Conservation (phyloP, 2,797 vertebrate species). For the Schizothorax lantsangensis region DNA sequence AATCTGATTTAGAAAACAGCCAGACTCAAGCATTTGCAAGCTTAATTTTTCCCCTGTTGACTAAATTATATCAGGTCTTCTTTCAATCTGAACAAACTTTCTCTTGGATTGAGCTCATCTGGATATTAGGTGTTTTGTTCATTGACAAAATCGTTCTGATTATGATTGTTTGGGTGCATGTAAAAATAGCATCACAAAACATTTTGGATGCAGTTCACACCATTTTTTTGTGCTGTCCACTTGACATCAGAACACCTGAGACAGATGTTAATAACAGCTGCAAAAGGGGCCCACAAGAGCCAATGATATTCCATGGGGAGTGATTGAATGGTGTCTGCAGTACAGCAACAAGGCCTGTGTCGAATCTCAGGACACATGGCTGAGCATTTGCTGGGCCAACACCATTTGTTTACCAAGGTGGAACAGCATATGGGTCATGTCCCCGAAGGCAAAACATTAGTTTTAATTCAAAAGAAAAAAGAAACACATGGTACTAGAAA, state of each 20-base stretch:
- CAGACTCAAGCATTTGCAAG: too few species aligned
- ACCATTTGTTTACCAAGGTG: slow-evolving; percentile 32
- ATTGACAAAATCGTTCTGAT: too few species aligned
- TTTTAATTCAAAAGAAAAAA: slow-evolving; percentile 37
- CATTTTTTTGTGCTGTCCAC: neutral
- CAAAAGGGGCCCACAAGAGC: neutral
- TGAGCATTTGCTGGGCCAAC: slow-evolving; percentile 25
- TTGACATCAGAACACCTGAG: neutral
- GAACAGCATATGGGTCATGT: slow-evolving; percentile 48
- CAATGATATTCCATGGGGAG: neutral
- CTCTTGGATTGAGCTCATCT: neutral
- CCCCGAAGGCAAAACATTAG: slow-evolving; percentile 28
- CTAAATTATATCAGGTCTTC: too few species aligned
- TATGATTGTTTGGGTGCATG: neutral
- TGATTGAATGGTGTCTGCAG: neutral
- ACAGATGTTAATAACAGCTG: neutral
- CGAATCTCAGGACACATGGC: slow-evolving; percentile 33
- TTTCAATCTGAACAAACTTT: neutral
- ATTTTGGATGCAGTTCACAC: neutral
- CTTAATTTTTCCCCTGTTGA: too few species aligned
- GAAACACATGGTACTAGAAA: neutral
- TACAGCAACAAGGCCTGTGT: slow-evolving; percentile 21
- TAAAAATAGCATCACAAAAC: neutral
- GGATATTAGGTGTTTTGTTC: neutral
- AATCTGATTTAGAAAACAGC: too few species aligned